Base-by-base conservation (phyloP, 2,113 vertebrate genomes). In the Ictidomys tridecemlineatus region DNA sequence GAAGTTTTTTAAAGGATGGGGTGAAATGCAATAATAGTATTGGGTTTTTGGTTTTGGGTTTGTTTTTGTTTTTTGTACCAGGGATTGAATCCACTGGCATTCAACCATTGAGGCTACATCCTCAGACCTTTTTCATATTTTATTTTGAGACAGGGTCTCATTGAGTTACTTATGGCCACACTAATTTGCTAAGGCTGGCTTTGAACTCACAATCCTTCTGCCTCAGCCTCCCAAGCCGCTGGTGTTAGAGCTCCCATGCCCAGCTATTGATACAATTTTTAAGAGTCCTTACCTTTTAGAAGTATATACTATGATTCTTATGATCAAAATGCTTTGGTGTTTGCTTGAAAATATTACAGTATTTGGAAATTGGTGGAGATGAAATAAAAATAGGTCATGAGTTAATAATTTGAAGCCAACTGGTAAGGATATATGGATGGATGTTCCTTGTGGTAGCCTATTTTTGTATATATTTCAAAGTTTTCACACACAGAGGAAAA, bases 281-380 rank as follows among this genome's bases (percentile, higher is more conserved):
- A 87, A 84, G 69, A 70, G 30, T 65, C 20, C 30, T 63, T 91
- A 56, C 37, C 58, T 85, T 90, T 96, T 79, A 63, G 48, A 69
- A 85, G 89, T 80, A 86, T 37, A 93, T 34, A 67, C 37, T 73
- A 5, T 30, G 58, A 79, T 39, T 87, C 56, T 90, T 61, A 79
- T 2, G n/a, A 37, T 28, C 74, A 8, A 85, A 95, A 95, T 80
- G 11, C 88, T 56, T 85, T 80, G 6, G 24, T 30, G 84, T 93
- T 74, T 73, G 37, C 53, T 85, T 48, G 3, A 78, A 78, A 78
- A 63, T 90, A 39, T 34, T 86, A 70, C 8, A 86, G 70, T 30
- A 84, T 1, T 32, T 72, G 0, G 17, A 78, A 63, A 30, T 9
- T 34, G 7, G 37, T 91, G 22, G 6, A 8, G n/a, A 56, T 85